These are phyloP conservation scores for Phataginus tetradactyla DNA, from an alignment of 2,797 vertebrate species.

Conservation along the genomic window DNA sequence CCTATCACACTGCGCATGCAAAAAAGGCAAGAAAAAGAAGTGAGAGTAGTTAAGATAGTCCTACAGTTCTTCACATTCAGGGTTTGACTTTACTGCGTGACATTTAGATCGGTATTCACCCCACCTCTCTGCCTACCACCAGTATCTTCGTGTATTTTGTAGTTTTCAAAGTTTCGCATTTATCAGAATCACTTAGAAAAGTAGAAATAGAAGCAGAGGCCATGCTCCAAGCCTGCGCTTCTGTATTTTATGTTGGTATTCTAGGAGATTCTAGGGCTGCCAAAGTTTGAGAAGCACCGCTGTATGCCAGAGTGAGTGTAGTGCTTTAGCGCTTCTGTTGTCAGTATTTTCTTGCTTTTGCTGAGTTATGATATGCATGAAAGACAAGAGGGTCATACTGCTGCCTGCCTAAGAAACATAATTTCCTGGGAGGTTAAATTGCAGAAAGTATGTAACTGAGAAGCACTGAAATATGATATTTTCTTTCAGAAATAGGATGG, in stretches of 20 bases:
- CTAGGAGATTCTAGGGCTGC: not conserved
- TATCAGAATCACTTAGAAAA: not conserved
- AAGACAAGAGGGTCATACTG: not conserved
- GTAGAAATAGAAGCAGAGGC: not conserved
- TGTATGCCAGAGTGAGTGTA: not conserved
- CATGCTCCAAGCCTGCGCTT: not conserved
- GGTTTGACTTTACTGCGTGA: not conserved
- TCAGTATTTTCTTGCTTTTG: not conserved
- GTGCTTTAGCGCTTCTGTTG: not conserved
- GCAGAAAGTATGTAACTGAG: not conserved
- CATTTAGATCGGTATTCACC: not conserved
- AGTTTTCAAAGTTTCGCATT: not conserved
- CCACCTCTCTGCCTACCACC: accelerated
- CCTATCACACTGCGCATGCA: not conserved
- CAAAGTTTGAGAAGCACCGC: not conserved
- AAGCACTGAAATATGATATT: not conserved
- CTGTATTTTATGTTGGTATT: not conserved
- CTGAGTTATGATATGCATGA: not conserved
- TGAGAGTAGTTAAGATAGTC: not conserved
- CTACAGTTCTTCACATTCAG: not conserved
- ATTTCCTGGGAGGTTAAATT: not conserved
- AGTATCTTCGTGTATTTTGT: not conserved
- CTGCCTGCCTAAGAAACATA: not conserved
- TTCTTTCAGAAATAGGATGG: not conserved
- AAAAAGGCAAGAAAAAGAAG: not conserved